phyloP scores from a whole-genome alignment of 2,888 invertebrate genomes.

The Timema cristinae region DNA sequence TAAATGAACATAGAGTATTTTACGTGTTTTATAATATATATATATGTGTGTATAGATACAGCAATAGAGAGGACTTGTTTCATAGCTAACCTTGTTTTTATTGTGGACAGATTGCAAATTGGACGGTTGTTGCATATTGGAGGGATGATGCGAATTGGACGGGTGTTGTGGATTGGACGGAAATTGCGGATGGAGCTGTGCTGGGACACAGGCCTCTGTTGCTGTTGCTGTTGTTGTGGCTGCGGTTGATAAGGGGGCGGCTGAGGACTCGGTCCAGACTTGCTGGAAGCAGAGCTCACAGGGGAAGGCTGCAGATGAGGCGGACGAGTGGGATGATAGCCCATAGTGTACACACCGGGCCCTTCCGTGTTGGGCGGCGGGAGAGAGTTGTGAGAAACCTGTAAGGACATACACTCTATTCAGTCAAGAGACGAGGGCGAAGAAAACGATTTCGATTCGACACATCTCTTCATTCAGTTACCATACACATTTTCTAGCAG shows the following conservation, averaged over 20 bases:
- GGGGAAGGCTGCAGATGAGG: constrained; percentile 19
- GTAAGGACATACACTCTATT: neutral
- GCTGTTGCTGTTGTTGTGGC: constrained; percentile 28
- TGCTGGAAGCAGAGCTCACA: constrained; percentile 24
- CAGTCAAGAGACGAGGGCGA: too few relatives aligned
- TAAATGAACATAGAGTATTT: too few relatives aligned
- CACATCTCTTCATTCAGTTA: too few relatives aligned
- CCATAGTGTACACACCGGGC: constrained; percentile 32
- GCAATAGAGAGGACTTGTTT: too few relatives aligned
- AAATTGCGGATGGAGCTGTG: constrained; percentile 30
- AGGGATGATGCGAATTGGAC: constrained; percentile 4
- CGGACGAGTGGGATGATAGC: constrained; percentile 32
- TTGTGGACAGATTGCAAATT: too few relatives aligned
- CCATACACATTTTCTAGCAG: too few relatives aligned
- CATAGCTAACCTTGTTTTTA: too few relatives aligned
- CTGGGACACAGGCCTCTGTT: constrained; percentile 32
- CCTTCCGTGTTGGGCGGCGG: constrained; percentile 27
- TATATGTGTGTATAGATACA: too few relatives aligned
- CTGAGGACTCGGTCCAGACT: constrained; percentile 25
- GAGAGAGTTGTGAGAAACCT: constrained; percentile 20
- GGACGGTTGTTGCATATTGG: too few relatives aligned
- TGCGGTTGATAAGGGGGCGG: constrained; percentile 25
- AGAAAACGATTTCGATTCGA: too few relatives aligned
- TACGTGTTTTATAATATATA: too few relatives aligned
- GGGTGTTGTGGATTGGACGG: constrained; percentile 44